phyloP scores from a whole-genome alignment of 2,113 vertebrate genomes.

The Ptyas mucosa region DNA sequence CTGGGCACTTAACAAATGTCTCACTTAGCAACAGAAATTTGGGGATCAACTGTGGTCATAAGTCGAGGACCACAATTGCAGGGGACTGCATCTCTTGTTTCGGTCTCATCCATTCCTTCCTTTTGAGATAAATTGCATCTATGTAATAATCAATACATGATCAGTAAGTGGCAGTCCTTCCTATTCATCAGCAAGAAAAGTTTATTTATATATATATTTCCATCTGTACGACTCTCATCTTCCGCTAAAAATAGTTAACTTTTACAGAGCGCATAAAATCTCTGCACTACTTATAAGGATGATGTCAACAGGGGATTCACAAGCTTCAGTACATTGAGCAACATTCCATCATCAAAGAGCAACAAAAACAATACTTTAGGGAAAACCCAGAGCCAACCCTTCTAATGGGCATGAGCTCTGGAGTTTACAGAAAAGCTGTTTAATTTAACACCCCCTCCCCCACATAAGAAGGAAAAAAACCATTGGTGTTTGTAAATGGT shows the following conservation, averaged over 20 bases:
- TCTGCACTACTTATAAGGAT: neutral
- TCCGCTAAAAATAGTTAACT: neutral
- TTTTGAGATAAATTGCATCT: too few species aligned
- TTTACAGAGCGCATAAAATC: neutral
- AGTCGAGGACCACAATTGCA: neutral
- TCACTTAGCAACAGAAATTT: neutral
- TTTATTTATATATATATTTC: neutral
- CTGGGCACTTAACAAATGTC: neutral
- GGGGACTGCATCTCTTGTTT: neutral
- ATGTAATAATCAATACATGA: neutral
- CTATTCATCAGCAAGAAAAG: neutral
- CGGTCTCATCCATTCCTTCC: neutral
- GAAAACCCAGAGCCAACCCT: neutral
- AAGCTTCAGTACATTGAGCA: neutral
- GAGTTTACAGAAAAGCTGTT: neutral
- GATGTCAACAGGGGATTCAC: conserved; percentile 21
- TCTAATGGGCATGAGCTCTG: neutral
- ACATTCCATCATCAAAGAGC: neutral
- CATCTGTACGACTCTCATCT: neutral
- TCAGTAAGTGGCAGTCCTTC: neutral
- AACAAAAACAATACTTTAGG: neutral
- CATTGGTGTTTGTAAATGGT: neutral
- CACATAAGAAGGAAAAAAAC: too few species aligned
- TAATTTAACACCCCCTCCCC: neutral
- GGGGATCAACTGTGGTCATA: neutral